Percentiles rank a stretch among this genome's conserved stretches.
These are phyloP conservation scores for Triops cancriformis DNA, from an alignment of 1,140 invertebrate species.

Conservation along the genomic window DNA sequence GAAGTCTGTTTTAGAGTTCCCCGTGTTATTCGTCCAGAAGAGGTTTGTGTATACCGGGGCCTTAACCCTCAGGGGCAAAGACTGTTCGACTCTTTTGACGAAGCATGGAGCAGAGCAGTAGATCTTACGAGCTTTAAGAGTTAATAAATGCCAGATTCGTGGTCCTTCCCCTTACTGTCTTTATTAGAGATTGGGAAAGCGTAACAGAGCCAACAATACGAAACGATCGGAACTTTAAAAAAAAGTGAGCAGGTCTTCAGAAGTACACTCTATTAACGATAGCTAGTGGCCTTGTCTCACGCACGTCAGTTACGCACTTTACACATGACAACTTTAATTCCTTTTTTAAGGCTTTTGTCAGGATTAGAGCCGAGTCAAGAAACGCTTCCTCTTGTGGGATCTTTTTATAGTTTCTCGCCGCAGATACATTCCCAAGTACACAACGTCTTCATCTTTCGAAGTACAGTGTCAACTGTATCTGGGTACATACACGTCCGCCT, in stretches of 20 bases:
- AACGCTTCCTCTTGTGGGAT: neutral
- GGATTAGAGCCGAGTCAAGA: neutral
- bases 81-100: neutral
- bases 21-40: no score
- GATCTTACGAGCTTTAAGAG: neutral
- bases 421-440: neutral
- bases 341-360: neutral
- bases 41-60: no score
- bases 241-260: neutral
- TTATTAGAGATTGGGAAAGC: neutral
- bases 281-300: constrained; percentile 8
- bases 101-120: neutral
- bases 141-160: neutral
- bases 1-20: no score
- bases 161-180: neutral
- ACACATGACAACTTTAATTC: neutral
- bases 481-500: neutral
- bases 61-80: neutral
- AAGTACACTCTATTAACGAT: neutral
- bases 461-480: neutral
- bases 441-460: constrained; percentile 2
- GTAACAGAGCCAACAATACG: neutral
- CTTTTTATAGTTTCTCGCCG: neutral
- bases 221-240: neutral
- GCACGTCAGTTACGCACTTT: constrained; percentile 2